Conservation (phyloP, 2,888 invertebrate species). For the Cylindroiulus punctatus region DNA sequence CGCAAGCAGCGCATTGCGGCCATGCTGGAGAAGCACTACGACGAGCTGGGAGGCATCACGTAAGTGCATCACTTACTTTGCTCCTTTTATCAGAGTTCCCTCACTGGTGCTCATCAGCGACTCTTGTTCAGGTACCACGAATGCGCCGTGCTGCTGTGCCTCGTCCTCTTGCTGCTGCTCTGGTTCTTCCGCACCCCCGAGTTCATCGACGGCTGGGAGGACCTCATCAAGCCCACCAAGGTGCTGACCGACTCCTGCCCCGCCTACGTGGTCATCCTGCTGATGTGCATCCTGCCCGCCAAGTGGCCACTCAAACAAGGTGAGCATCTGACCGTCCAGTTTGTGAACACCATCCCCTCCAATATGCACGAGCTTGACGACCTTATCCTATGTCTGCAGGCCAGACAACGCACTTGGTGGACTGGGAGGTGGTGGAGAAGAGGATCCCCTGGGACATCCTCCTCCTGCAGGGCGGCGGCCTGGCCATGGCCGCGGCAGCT, state of each 20-base stretch:
- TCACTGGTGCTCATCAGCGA: not conserved
- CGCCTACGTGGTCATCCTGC: slow-evolving; percentile 78
- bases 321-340: not conserved
- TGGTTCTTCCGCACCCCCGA: slow-evolving; percentile 92
- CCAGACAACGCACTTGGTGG: slow-evolving; percentile 74
- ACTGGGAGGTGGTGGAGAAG: slow-evolving; percentile 83
- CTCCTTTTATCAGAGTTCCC: too few species aligned
- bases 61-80: not conserved
- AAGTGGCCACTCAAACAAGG: slow-evolving; percentile 33
- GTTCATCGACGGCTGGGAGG: slow-evolving; percentile 88
- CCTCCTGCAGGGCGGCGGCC: slow-evolving; percentile 85
- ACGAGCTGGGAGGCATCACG: slow-evolving; percentile 40
- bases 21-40: slow-evolving; percentile 29
- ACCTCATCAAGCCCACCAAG: slow-evolving; percentile 9
- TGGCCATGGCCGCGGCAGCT: slow-evolving; percentile 88
- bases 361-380: too few species aligned
- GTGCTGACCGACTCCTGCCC: slow-evolving; percentile 40
- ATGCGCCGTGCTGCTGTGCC: slow-evolving; percentile 42
- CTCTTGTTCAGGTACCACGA: slow-evolving; percentile 62
- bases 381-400: not conserved
- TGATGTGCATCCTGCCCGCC: slow-evolving; percentile 82
- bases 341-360: not conserved
- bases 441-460: slow-evolving; percentile 92
- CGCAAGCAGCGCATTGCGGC: slow-evolving; percentile 20
- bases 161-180: slow-evolving; percentile 77